phyloP scores from a whole-genome alignment of 2,888 invertebrate species.

The Steinernema hermaphroditum region DNA sequence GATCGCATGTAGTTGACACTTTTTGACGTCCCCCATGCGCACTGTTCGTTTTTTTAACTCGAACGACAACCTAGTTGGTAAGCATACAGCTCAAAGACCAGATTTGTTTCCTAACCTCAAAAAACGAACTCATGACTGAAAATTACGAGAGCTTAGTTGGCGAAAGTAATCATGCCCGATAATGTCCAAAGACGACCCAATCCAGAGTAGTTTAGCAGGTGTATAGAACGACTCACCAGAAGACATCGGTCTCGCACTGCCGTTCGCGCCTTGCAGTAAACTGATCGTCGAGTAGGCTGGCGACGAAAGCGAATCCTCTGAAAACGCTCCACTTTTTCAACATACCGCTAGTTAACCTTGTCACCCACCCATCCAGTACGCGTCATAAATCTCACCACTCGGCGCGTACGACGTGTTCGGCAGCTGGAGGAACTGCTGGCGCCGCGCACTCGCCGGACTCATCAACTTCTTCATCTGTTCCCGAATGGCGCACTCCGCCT shows the following conservation, averaged over 20 bases:
- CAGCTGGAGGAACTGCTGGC: conserved; percentile 43
- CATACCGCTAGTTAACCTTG: background rate
- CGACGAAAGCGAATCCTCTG: conserved; percentile 28
- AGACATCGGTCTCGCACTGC: conserved; percentile 40
- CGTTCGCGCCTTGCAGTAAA: conserved; percentile 37
- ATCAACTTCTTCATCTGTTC: conserved; percentile 46
- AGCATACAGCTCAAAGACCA: too few species aligned
- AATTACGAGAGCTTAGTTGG: too few species aligned
- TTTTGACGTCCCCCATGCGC: too few species aligned
- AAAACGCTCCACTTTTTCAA: background rate
- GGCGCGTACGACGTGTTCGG: conserved; percentile 46
- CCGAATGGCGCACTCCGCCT: conserved; percentile 44
- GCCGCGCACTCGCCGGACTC: conserved; percentile 23
- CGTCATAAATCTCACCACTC: conserved; percentile 48
- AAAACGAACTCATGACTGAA: too few species aligned
- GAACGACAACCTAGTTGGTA: too few species aligned
- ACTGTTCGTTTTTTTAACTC: too few species aligned
- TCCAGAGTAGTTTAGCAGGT: too few species aligned
- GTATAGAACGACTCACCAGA: conserved; percentile 35
- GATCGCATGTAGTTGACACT: too few species aligned
- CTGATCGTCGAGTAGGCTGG: conserved; percentile 49
- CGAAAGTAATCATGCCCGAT: too few species aligned
- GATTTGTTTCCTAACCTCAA: too few species aligned
- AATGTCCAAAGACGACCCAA: too few species aligned
- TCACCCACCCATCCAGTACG: conserved; percentile 36